Evolutionary conservation across 2,113 vertebrate species (phyloP).

Genomic region (pig (Sus scrofa)): T2T-Sscrofa CM000812.6:181874001-181874500

Average conservation of each 20-base stretch:
- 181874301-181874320: constrained; percentile 5
- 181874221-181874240: constrained; percentile 44
- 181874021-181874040: constrained; percentile 49
- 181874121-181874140: not conserved
- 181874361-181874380: not conserved
- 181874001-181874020: constrained; percentile 56
- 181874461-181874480: not conserved
- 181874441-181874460: not conserved
- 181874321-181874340: not conserved
- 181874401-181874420: not conserved
- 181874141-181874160: constrained; percentile 68
- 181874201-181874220: constrained; percentile 8
- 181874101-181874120: constrained; percentile 27
- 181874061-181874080: constrained; percentile 27
- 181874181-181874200: constrained; percentile 59
- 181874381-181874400: not conserved
- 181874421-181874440: not conserved
- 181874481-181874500: constrained; percentile 20
- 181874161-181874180: constrained; percentile 40
- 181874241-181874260: constrained; percentile 23
- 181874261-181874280: not conserved
- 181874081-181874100: constrained; percentile 36
- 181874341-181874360: not conserved
- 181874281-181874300: not conserved
- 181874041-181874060: constrained; percentile 35